Conservation (phyloP, 2,888 invertebrate genomes). For the Oxystoma pomonae region DNA sequence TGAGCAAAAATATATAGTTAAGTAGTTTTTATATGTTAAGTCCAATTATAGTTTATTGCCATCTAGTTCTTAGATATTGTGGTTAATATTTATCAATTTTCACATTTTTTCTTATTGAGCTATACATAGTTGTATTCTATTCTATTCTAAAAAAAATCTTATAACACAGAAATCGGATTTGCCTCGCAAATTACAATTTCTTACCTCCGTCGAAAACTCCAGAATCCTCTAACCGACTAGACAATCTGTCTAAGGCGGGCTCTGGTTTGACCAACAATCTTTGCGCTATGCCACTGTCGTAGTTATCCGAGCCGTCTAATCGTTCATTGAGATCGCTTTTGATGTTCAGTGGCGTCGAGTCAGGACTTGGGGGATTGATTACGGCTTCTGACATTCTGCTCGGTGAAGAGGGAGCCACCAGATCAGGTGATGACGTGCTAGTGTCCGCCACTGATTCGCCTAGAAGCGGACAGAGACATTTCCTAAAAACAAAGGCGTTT, state of each 20-base stretch:
- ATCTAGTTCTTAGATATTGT: too few relatives aligned
- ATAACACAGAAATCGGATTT: too few relatives aligned
- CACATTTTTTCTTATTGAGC: too few relatives aligned
- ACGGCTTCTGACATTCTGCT: conserved; percentile 65
- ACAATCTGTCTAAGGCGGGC: conserved; percentile 52
- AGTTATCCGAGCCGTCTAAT: conserved; percentile 51
- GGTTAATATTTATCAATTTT: too few relatives aligned
- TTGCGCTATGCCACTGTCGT: conserved; percentile 43
- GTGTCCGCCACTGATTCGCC: conserved; percentile 92
- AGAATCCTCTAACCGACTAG: conserved; percentile 51
- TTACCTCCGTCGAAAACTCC: conserved; percentile 52
- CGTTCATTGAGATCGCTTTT: conserved; percentile 31
- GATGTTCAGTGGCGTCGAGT: conserved; percentile 53
- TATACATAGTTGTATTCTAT: too few relatives aligned
- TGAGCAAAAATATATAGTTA: too few relatives aligned
- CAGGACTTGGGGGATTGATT: conserved; percentile 57
- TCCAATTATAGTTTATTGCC: too few relatives aligned
- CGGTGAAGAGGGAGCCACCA: conserved; percentile 78
- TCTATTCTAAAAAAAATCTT: too few relatives aligned
- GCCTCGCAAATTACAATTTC: too few relatives aligned
- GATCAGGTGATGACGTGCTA: conserved; percentile 88
- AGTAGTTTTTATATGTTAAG: too few relatives aligned
- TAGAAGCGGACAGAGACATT: conserved; percentile 54
- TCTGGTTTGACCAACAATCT: conserved; percentile 33
- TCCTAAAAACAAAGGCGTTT: conserved; percentile 42